These are phyloP conservation scores for Drosophila sordidapex DNA, from an alignment of 2,888 invertebrate species.

Conservation along the genomic window DNA sequence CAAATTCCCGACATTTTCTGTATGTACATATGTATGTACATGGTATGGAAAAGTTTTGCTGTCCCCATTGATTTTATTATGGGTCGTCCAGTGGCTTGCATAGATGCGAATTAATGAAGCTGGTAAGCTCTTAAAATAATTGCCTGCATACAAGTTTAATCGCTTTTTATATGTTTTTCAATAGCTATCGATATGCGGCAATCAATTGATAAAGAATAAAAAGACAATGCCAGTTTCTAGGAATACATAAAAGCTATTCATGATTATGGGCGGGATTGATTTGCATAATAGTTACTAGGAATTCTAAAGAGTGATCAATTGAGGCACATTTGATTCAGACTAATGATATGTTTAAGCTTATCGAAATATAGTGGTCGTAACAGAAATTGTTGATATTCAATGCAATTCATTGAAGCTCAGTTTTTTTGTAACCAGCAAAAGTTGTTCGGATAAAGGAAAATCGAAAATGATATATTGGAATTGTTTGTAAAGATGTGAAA, in stretches of 20 bases:
- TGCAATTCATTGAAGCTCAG: neutral
- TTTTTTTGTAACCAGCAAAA: no score
- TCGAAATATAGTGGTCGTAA: neutral
- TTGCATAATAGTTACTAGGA: neutral
- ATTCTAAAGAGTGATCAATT: neutral
- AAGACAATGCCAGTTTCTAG: neutral
- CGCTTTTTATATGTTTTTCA: conserved; percentile 13
- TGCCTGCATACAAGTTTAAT: conserved; percentile 39
- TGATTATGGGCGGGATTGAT: neutral
- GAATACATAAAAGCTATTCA: conserved; percentile 2
- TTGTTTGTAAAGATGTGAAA: neutral
- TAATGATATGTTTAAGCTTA: neutral
- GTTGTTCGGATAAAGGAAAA: neutral
- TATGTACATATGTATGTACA: conserved; percentile 3
- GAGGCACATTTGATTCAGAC: neutral
- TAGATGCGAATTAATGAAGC: conserved; percentile 59
- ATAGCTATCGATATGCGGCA: neutral
- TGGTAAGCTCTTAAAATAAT: conserved; percentile 72
- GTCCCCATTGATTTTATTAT: conserved; percentile 42
- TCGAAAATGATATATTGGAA: neutral
- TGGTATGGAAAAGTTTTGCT: conserved; percentile 35
- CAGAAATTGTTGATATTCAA: neutral
- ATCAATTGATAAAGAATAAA: conserved; percentile 7
- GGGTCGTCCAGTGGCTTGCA: conserved; percentile 23
- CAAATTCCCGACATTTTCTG: conserved; percentile 59